phyloP scores from a whole-genome alignment of 2,888 invertebrate genomes.

The Orchesellides sinensis region DNA sequence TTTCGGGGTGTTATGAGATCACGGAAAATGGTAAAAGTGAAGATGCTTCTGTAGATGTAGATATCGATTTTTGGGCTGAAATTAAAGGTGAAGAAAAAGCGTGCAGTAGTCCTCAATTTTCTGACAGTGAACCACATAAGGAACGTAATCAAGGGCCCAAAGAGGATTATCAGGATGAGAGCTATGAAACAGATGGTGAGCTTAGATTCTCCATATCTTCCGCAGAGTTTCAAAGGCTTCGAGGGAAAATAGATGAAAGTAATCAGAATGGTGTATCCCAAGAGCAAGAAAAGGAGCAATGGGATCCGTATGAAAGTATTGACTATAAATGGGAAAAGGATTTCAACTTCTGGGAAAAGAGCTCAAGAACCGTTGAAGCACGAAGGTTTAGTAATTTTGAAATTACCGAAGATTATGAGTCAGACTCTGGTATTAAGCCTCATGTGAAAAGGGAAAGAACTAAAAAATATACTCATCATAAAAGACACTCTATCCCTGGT shows the following conservation, averaged over 20 bases:
- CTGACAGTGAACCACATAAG: slow-evolving; percentile 20
- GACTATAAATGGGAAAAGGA: slow-evolving; percentile 68
- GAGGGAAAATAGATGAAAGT: slow-evolving; percentile 24
- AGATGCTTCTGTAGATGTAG: slow-evolving; percentile 42
- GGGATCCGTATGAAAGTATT: slow-evolving; percentile 63
- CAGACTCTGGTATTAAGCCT: slow-evolving; percentile 68
- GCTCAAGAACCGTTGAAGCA: slow-evolving; percentile 63
- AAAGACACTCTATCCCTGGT: slow-evolving; percentile 65
- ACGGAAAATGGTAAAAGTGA: neutral
- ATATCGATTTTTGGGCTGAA: slow-evolving; percentile 74
- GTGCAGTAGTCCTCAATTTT: neutral
- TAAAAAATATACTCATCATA: slow-evolving; percentile 61
- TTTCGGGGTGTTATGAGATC: slow-evolving; percentile 45
- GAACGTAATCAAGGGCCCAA: slow-evolving; percentile 51
- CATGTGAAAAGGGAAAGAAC: slow-evolving; percentile 42
- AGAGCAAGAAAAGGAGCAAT: slow-evolving; percentile 36
- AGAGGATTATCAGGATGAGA: slow-evolving; percentile 40
- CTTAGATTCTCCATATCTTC: slow-evolving; percentile 60
- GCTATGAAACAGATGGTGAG: slow-evolving; percentile 39
- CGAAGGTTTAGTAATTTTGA: slow-evolving; percentile 69
- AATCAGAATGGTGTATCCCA: slow-evolving; percentile 22
- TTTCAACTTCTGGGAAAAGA: slow-evolving; percentile 72
- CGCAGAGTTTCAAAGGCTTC: slow-evolving; percentile 42
- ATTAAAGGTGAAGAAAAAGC: slow-evolving; percentile 54
- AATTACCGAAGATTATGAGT: slow-evolving; percentile 71